Base-by-base conservation (phyloP, 2,797 vertebrate species). In the Sebastolobus alascanus region DNA sequence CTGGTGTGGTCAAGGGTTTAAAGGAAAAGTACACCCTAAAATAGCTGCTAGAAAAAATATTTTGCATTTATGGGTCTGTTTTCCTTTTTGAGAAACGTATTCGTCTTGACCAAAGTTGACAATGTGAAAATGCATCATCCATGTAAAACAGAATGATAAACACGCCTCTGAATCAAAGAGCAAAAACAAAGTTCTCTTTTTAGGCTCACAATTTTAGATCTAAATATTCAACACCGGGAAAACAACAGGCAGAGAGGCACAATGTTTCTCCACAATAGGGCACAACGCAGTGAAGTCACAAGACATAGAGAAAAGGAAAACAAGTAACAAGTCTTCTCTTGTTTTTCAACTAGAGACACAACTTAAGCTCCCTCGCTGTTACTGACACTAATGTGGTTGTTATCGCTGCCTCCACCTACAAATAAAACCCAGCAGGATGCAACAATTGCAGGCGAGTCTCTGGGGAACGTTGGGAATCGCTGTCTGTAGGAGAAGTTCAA, bases 351-450 rank as follows among this genome's bases (percentile, higher is more conserved):
- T 60, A 5, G 27, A 80, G 59, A 64, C 4, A 14, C 37, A 79
- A 12, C 77, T 61, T 69, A 20, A 38, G 60, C 40, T 85, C 43
- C 64, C 61, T 69, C 2, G 16, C 76, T 84, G 79, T 79, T 63
- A 37, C 79, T 75, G 64, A 84, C 69, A 71, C 61, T 71, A 72
- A 80, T 77, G 68, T 10, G 61, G 66, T 72, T 84, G 80, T 79
- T 82, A 77, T 71, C 27, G 3, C 72, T 73, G 74, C 75, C 67
- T 77, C 77, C 75, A 74, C 85, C 82, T 78, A 66, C 64, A 69
- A 86, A 89, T 88, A 64, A 78, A 81, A 80, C 43, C 64, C 78
- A 74, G 80, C 77, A 60, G 84, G 82, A 77, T 69, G 75, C 82
- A 78, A 8, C 80, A 74, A 74, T 66, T 56, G 58, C 71, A 66